Evolutionary conservation across 2,888 invertebrate species (phyloP).

Genomic region (Pandemis heparana): DNA sequence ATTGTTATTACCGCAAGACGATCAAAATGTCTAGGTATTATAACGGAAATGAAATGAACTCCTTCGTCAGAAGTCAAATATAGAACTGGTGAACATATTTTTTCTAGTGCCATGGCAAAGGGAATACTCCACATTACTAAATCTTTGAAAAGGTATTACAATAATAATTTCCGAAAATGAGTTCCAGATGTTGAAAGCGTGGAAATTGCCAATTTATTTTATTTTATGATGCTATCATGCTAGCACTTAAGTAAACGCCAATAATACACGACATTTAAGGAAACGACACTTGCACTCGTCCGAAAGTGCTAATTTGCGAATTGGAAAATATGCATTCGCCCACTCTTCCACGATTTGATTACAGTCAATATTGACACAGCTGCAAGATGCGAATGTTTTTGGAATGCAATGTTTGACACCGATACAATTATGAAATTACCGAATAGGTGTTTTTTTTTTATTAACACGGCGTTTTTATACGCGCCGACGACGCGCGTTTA

Average conservation of each 20-base stretch:
- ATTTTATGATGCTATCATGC: neutral
- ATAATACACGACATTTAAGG: slow-evolving; percentile 50
- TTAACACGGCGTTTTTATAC: neutral
- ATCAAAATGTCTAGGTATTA: neutral
- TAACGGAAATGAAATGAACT: neutral
- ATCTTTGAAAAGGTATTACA: neutral
- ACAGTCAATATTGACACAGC: slow-evolving; percentile 70
- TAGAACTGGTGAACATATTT: too few species aligned
- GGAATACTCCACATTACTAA: too few species aligned
- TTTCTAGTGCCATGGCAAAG: too few species aligned
- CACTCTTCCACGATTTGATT: slow-evolving; percentile 61
- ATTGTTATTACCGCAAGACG: neutral
- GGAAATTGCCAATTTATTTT: neutral
- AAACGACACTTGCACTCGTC: slow-evolving; percentile 65
- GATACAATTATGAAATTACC: neutral
- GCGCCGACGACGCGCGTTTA: too few species aligned
- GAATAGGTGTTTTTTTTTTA: neutral
- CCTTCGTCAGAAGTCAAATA: neutral
- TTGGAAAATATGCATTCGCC: slow-evolving; percentile 77
- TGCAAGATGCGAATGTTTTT: slow-evolving; percentile 73
- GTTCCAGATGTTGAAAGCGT: neutral
- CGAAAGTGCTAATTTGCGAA: slow-evolving; percentile 76
- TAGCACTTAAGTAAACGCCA: neutral
- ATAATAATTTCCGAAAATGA: neutral
- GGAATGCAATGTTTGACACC: slow-evolving; percentile 30